Base-by-base conservation (phyloP, 2,888 invertebrate species). In the Mesochorus sp. region DNA sequence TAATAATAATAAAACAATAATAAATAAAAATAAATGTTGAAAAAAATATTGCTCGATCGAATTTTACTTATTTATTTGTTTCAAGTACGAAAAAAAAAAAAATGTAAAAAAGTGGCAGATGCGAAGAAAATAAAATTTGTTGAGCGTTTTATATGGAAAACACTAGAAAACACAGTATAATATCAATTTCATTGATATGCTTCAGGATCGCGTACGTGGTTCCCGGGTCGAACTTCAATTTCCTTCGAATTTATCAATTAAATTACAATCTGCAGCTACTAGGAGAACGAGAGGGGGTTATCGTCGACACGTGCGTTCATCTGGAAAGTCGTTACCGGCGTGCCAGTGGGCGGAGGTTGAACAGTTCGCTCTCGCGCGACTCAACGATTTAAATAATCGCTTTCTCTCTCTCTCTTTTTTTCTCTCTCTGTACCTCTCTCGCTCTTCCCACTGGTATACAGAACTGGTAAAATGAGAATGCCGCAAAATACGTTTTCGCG, bases 221-320 rank as follows among this genome's bases (percentile, higher is more conserved):
- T 74, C 76, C n/a, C 86, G 80, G 84, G 83, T 85, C 84, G 84
- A 88, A 85, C 84, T 88, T 85, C 87, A 88, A 88, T 89, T 88
- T 87, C 85, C 85, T 85, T 86, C 85, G 85, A 83, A 86, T 85
- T 85, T 85, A 85, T 86, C 86, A 87, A 88, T 89, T 88, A 89
- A 89, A 88, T 89, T 88, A 89, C 87, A 88, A 88, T 88, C 85
- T 86, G 84, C 79, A 77, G 83, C 3, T 51, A 21, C 2, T 8
- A 28, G 14, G 21, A 24, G 34, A 37, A 1, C 14, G 55, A 17
- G 47, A 17, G 24, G 19, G 59, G 17, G 49, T 3, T 74, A 78
- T 78, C 78, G 78, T 66, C 78, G 78, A 78, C 78, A 78, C 74
- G 78, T 78, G 78, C 78, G 78, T 78, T 78, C 78, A 78, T 78